These are phyloP conservation scores for Pluvianellus socialis DNA, from an alignment of 2,113 vertebrate genomes.

Conservation along the genomic window DNA sequence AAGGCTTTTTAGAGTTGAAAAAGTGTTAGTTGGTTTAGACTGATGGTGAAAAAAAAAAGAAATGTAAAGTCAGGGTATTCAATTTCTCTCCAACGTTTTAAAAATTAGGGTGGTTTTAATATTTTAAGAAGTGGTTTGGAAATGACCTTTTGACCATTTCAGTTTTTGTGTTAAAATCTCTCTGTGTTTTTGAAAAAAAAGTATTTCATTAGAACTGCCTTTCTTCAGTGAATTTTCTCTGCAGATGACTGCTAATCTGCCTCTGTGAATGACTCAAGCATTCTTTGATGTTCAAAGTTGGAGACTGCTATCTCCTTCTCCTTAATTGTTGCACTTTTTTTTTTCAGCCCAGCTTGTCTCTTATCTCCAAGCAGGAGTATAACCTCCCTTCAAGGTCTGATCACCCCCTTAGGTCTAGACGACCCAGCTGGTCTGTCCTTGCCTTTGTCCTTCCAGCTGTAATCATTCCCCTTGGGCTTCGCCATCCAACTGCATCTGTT, in stretches of 20 bases:
- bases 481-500: too few relatives aligned
- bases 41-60: background rate
- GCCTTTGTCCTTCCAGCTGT: background rate
- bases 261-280: background rate
- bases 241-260: background rate
- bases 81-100: background rate
- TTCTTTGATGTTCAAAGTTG: background rate
- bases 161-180: background rate
- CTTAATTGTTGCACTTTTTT: background rate
- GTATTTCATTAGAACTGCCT: background rate
- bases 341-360: background rate
- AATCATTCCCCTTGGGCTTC: background rate
- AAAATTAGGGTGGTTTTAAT: background rate
- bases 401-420: background rate
- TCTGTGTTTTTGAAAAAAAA: background rate
- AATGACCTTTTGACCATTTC: background rate
- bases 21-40: background rate
- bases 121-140: background rate
- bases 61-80: background rate
- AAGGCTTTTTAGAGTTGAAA: rapidly evolving
- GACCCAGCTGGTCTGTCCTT: background rate
- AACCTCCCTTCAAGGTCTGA: background rate
- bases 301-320: background rate
- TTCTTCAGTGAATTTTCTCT: background rate
- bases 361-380: background rate